Evolutionary conservation across 2,888 invertebrate species (phyloP).

Genomic region (Leptopterna dolabrata): DNA sequence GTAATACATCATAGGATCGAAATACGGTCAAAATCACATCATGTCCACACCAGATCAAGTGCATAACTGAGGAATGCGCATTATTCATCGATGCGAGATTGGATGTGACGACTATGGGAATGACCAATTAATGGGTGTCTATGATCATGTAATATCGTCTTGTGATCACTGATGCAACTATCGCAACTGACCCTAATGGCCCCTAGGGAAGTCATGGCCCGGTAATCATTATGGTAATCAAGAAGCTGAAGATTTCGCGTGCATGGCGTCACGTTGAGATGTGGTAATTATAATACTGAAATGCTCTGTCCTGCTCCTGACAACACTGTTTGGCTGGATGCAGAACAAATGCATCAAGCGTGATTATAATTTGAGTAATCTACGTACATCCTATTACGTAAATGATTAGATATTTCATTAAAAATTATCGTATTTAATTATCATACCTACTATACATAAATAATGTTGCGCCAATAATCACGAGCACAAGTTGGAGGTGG

Average conservation of each 20-base stretch:
- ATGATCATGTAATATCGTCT: not conserved
- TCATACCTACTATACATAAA: no score
- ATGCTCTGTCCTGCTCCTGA: no score
- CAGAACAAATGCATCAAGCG: no score
- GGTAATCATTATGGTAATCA: not conserved
- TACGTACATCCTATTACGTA: no score
- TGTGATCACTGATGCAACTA: not conserved
- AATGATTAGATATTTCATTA: no score
- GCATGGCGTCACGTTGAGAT: not conserved
- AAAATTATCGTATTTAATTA: no score
- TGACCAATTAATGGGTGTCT: not conserved
- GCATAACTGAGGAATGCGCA: not conserved
- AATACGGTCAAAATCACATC: not conserved
- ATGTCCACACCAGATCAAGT: not conserved
- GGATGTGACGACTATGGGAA: not conserved
- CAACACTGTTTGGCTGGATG: no score
- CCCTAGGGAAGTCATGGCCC: not conserved
- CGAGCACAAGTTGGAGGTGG: no score
- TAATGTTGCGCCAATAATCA: no score
- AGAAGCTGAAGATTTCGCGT: not conserved
- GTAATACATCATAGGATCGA: no score
- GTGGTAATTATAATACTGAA: not conserved
- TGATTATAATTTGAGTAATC: no score
- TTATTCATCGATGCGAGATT: not conserved
- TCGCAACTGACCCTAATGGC: not conserved